Percentiles rank a stretch among this genome's conserved stretches.
Evolutionary conservation across 2,888 invertebrate genomes (phyloP).

Genomic region (Agonum fuliginosum): DNA sequence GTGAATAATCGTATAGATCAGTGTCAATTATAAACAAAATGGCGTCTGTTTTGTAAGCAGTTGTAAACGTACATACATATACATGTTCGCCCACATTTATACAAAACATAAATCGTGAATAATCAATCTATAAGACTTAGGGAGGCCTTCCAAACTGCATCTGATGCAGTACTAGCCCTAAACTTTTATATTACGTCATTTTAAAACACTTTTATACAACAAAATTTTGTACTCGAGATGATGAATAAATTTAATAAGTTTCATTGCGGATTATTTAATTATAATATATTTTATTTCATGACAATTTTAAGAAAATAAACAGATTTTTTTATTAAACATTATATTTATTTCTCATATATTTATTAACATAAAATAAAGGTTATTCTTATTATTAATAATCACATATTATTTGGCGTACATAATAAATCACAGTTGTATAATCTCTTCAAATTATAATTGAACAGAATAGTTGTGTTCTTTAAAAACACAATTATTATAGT

Average conservation of each 20-base stretch:
- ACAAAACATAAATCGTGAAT: slow-evolving; percentile 63
- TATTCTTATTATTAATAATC: neutral
- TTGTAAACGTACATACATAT: slow-evolving; percentile 42
- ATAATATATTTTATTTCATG: slow-evolving; percentile 21
- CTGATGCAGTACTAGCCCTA: slow-evolving; percentile 71
- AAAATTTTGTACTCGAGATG: slow-evolving; percentile 64
- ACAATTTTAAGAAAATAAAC: slow-evolving; percentile 22
- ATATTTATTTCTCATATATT: neutral
- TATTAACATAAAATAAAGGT: neutral
- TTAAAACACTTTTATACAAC: slow-evolving; percentile 68
- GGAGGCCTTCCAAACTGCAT: slow-evolving; percentile 72
- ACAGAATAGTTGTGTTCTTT: too few species aligned
- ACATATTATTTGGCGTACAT: neutral
- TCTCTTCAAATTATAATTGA: too few species aligned
- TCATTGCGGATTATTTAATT: slow-evolving; percentile 30
- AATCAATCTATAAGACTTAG: slow-evolving; percentile 67
- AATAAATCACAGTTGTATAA: too few species aligned
- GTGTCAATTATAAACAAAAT: slow-evolving; percentile 46
- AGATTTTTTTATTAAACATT: slow-evolving; percentile 20
- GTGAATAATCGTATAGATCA: slow-evolving; percentile 42
- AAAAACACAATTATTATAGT: too few species aligned
- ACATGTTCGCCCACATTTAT: slow-evolving; percentile 56
- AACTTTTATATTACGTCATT: slow-evolving; percentile 68
- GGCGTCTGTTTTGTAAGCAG: slow-evolving; percentile 40
- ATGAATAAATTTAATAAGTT: slow-evolving; percentile 51